These are phyloP conservation scores for Alectoris magna DNA, from an alignment of 2,797 vertebrate species.

Conservation along the genomic window DNA sequence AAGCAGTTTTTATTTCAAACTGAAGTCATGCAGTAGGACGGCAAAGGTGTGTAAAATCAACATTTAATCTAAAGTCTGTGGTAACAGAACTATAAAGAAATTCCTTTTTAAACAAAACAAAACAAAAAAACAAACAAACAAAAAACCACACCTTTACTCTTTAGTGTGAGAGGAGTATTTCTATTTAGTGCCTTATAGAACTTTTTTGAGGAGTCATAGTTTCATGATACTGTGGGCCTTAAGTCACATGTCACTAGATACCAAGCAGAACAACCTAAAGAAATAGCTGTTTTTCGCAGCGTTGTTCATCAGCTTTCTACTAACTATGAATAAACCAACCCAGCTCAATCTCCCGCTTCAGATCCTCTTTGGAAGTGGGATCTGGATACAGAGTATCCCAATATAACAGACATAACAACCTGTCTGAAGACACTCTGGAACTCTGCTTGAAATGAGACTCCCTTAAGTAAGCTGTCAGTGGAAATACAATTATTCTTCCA, in stretches of 20 bases:
- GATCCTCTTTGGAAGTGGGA: neutral
- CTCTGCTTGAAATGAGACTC: neutral
- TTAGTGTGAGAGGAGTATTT: neutral
- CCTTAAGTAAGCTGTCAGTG: neutral
- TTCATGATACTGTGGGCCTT: neutral
- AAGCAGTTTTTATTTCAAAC: neutral
- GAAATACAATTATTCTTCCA: neutral
- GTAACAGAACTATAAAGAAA: neutral
- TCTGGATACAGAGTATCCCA: accelerated
- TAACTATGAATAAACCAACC: neutral
- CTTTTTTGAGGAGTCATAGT: neutral
- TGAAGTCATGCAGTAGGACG: neutral
- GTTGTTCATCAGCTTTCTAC: neutral
- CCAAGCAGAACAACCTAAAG: neutral
- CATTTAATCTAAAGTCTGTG: neutral
- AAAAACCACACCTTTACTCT: neutral
- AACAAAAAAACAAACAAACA: neutral
- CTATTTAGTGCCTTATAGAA: neutral
- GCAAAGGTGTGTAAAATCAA: neutral
- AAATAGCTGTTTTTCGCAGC: neutral
- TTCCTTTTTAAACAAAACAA: neutral
- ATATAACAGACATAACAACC: accelerated
- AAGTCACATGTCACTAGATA: neutral
- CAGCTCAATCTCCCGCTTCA: neutral
- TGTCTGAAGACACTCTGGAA: neutral